Evolutionary conservation across 2,888 invertebrate species (phyloP).

Genomic region (Dicyrtomina minuta): DNA sequence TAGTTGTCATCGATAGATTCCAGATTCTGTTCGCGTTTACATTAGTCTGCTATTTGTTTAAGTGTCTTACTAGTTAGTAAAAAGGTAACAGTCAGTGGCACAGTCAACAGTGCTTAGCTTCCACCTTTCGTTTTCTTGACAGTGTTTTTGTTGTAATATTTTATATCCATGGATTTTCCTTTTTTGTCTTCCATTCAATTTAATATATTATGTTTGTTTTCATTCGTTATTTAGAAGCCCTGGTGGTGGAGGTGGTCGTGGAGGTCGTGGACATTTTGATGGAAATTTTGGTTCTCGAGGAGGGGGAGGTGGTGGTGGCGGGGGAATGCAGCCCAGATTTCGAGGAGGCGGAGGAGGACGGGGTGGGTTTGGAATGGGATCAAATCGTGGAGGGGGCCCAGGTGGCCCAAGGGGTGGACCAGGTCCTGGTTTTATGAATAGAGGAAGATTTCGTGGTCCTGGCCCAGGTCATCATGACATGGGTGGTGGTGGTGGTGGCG

Average conservation of each 20-base stretch:
- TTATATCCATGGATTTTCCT: no score
- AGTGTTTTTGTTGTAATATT: no score
- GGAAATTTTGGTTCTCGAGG: conserved; percentile 23
- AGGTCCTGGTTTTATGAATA: conserved; percentile 32
- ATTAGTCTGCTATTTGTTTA: no score
- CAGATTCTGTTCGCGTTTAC: no score
- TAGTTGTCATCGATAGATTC: no score
- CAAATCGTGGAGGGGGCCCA: conserved; percentile 37
- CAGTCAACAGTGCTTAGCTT: no score
- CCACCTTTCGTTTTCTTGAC: no score
- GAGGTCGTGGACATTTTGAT: conserved; percentile 36
- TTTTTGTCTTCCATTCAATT: no score
- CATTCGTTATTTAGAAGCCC: conserved; percentile 6
- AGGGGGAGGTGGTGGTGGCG: conserved; percentile 37
- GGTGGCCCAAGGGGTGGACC: conserved; percentile 33
- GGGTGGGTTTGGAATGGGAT: conserved; percentile 43
- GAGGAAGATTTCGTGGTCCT: conserved; percentile 42
- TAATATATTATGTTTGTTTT: conserved; percentile 14
- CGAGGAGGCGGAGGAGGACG: conserved; percentile 41
- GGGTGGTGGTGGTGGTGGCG: background rate
- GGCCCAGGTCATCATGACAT: conserved; percentile 34
- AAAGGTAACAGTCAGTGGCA: no score
- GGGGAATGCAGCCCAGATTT: conserved; percentile 40
- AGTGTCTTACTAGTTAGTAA: no score
- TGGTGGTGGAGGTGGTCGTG: conserved; percentile 33